Evolutionary conservation across 2,113 vertebrate species (phyloP).

Genomic region (Saccopteryx leptura): DNA sequence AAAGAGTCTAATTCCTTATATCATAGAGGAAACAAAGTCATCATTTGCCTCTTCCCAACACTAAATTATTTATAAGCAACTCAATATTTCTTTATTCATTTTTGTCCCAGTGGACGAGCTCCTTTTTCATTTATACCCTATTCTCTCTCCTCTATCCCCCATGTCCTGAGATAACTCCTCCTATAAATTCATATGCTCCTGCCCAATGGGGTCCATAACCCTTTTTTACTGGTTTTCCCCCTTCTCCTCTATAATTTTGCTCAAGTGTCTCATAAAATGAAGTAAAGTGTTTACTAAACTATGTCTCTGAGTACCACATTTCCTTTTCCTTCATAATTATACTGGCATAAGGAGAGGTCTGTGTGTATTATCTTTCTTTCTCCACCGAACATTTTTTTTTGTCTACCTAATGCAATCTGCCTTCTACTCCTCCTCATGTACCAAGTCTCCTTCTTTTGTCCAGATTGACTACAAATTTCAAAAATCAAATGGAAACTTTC

Average conservation of each 20-base stretch:
- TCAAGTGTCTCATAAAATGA: neutral
- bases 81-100: constrained; percentile 5
- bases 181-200: neutral
- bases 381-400: neutral
- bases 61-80: neutral
- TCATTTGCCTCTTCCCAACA: neutral
- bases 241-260: neutral
- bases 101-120: neutral
- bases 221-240: neutral
- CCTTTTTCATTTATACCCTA: neutral
- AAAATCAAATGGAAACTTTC: constrained; percentile 51
- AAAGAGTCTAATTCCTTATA: neutral
- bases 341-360: neutral
- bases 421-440: neutral
- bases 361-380: neutral
- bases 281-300: constrained; percentile 1
- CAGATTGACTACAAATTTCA: neutral
- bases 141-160: neutral
- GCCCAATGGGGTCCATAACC: neutral
- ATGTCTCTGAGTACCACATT: neutral
- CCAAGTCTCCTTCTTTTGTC: neutral
- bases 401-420: neutral
- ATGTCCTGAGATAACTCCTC: neutral
- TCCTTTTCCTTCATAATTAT: neutral
- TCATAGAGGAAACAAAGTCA: constrained; percentile 3